phyloP scores from a whole-genome alignment of 2,113 vertebrate genomes.

The Eulacestoma nigropectus region DNA sequence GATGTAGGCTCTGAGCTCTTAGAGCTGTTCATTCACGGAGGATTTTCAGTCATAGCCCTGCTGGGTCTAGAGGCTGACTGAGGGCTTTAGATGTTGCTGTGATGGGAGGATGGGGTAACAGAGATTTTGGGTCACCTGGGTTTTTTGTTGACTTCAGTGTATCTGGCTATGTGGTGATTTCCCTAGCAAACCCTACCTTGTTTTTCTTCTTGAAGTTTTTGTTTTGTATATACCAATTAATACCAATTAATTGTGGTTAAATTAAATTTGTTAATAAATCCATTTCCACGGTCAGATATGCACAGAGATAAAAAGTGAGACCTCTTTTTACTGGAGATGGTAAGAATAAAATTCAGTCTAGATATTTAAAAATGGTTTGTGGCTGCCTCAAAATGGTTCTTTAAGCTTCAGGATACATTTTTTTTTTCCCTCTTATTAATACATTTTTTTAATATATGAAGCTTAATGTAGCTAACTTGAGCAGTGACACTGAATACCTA shows the following conservation, averaged over 20 bases:
- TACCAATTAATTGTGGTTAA: fast-evolving
- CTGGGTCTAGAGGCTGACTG: background rate
- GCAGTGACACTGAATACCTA: background rate
- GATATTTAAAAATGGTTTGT: background rate
- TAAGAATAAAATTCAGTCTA: background rate
- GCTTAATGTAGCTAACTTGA: background rate
- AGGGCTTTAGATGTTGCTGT: background rate
- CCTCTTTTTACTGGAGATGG: background rate
- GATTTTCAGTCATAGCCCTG: fast-evolving
- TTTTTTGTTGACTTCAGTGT: background rate
- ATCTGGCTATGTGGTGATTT: background rate
- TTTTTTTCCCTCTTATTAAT: background rate
- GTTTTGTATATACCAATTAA: background rate
- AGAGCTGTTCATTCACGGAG: background rate
- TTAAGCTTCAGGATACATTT: background rate
- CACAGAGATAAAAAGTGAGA: background rate
- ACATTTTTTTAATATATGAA: background rate
- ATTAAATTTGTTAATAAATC: background rate
- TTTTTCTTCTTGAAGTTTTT: background rate
- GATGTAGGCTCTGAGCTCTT: background rate
- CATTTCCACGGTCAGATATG: background rate
- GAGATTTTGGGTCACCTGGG: background rate
- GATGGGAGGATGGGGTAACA: background rate
- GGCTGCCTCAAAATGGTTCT: background rate
- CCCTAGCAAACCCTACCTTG: background rate